Percentiles rank a stretch among this genome's conserved stretches.
These are phyloP conservation scores for Eulemur rubriventer DNA, from an alignment of 2,797 vertebrate genomes.

Conservation along the genomic window DNA sequence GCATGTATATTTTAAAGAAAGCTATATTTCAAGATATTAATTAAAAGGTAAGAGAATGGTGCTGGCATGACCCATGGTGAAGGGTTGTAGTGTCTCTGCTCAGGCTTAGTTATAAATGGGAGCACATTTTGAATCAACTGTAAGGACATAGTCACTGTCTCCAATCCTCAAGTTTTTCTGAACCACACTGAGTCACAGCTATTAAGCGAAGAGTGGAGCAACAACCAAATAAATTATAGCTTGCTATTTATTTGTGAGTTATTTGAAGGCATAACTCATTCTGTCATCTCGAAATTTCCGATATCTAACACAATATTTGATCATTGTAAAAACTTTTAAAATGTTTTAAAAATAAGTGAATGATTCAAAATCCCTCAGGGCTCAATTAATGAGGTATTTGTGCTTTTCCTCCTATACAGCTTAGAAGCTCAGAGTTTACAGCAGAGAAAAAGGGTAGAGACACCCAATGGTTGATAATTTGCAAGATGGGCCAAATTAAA, in stretches of 20 bases:
- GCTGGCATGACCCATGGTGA: neutral
- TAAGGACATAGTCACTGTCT: neutral
- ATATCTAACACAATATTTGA: neutral
- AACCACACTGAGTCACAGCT: neutral
- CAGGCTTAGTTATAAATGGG: neutral
- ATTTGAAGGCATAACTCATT: neutral
- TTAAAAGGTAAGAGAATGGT: neutral
- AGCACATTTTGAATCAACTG: neutral
- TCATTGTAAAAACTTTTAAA: neutral
- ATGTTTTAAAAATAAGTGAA: neutral
- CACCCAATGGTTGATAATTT: neutral
- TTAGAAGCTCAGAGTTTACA: neutral
- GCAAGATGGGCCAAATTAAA: neutral
- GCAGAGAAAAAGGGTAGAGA: neutral
- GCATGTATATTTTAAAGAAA: neutral
- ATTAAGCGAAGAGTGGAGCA: neutral
- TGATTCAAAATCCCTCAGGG: neutral
- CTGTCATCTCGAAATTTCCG: slow-evolving; percentile 4
- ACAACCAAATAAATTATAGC: neutral
- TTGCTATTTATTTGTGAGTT: slow-evolving; percentile 29
- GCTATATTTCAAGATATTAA: neutral
- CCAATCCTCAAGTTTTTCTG: neutral
- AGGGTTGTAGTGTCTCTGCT: neutral
- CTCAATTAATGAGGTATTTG: neutral
- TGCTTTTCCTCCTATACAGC: neutral